Evolutionary conservation across 2,113 vertebrate species (phyloP), one percentile per base, ranked within the genome.

Genomic region (Rousettus leschenaultii): DNA sequence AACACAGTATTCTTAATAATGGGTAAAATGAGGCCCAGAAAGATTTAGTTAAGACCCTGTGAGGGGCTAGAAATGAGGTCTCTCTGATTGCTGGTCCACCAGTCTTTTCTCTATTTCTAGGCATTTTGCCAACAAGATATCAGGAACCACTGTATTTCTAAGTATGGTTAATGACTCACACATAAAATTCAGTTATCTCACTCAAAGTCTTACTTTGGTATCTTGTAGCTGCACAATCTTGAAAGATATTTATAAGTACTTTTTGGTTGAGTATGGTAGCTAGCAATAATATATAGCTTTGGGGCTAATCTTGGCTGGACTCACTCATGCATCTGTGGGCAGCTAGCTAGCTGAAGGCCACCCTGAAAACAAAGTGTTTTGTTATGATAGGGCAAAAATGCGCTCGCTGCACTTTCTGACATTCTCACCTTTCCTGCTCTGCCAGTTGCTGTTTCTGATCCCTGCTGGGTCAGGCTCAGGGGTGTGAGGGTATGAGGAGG

Each of bases 111-210:
- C 53, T 88, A 5, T 43, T 48, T 35, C 11, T 33, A 51, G 22
- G 13, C 86, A 5, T 78, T 83, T 53, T 79, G 45, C 85, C 48
- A 79, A 74, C 18, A 89, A 74, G 43, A 8, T 51, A 53, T 35
- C 3, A 82, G 74, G 26, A 63, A 63, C 8, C 18, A 70, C 66
- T 75, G 3, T 38, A 51, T 91, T 86, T 93, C 38, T 15, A 38
- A 82, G 80, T 55, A 66, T 77, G 38, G 28, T 43, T 74, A 61
- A 43, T 51, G 82, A 48, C 19, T 61, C 38, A 38, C 22, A 43
- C 61, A n/a, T 73, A 93, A 40, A 86, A 43, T 68, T 96, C 28
- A 86, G 45, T 90, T 96, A 94, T 40, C 33, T 26, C 59, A 66
- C 48, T 57, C 1, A 22, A 38, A 80, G 51, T 86, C 88, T 83